Percentiles rank a stretch among this genome's conserved stretches.
Conservation (phyloP, 2,113 vertebrate genomes). For the Patagioenas fasciata region DNA sequence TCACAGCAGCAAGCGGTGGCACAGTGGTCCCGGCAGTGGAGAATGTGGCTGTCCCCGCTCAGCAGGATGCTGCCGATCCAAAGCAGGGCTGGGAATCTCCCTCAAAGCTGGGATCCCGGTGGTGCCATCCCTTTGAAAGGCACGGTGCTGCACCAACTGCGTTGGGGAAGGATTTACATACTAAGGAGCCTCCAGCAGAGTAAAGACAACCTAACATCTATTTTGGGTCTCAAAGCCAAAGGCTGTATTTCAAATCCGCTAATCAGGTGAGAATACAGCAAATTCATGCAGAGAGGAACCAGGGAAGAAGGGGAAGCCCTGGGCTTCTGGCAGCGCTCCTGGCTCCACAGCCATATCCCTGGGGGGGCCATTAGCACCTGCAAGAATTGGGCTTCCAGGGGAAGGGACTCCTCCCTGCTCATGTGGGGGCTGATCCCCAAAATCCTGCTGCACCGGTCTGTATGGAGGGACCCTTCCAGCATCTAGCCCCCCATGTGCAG, state of each 20-base stretch:
- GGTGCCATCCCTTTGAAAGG: not conserved
- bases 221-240: slow-evolving; percentile 36
- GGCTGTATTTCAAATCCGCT: slow-evolving; percentile 1
- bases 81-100: not conserved
- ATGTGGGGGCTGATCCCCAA: accelerated
- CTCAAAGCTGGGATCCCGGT: not conserved
- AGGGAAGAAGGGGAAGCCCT: not conserved
- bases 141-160: accelerated
- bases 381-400: not conserved
- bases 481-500: not conserved
- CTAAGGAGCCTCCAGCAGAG: not conserved
- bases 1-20: not conserved
- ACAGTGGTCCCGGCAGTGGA: accelerated
- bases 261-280: not conserved
- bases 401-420: not conserved
- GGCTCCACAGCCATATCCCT: not conserved
- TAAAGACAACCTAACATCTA: slow-evolving; percentile 14
- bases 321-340: not conserved
- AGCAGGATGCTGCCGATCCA: accelerated
- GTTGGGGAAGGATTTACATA: slow-evolving; percentile 31
- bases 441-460: not conserved
- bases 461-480: not conserved
- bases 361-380: not conserved
- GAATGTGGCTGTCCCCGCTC: not conserved
- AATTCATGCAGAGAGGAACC: not conserved